Conservation (phyloP, 2,113 vertebrate genomes). For the Macquaria ambigua region DNA sequence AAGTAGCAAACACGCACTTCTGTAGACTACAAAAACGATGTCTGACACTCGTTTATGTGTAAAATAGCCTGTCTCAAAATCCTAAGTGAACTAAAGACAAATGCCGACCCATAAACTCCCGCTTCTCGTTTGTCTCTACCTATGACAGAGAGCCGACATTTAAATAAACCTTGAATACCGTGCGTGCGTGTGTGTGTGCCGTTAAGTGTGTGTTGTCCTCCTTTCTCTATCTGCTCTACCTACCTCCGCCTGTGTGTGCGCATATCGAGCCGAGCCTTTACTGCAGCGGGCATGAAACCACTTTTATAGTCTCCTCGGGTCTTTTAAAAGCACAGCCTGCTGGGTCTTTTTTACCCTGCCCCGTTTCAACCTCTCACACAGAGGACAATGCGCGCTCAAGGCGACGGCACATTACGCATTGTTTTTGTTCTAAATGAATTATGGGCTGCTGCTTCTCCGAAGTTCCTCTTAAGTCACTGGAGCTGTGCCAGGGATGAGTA, state of each 20-base stretch:
- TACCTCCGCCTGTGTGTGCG: conserved; percentile 60
- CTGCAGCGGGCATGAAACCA: conserved; percentile 74
- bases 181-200: not conserved
- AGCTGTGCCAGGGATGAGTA: conserved; percentile 21
- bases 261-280: conserved; percentile 52
- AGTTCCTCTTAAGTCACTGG: conserved; percentile 34
- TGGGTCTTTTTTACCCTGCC: conserved; percentile 63
- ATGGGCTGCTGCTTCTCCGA: conserved; percentile 21
- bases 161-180: conserved; percentile 12
- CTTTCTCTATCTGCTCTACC: conserved; percentile 52
- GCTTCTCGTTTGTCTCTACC: conserved; percentile 22
- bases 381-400: conserved; percentile 61
- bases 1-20: conserved; percentile 29
- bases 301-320: conserved; percentile 79
- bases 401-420: conserved; percentile 48
- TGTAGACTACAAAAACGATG: not conserved
- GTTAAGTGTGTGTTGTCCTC: conserved; percentile 37
- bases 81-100: conserved; percentile 9
- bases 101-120: not conserved
- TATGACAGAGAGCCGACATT: conserved; percentile 32
- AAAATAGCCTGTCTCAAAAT: not conserved
- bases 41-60: not conserved
- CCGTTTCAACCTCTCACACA: conserved; percentile 56
- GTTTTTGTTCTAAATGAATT: conserved; percentile 43
- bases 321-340: conserved; percentile 74